A percentile compares a stretch with the other conserved stretches of the same genome.
Evolutionary conservation across 2,797 vertebrate species (phyloP).

Genomic region (Mormyrops attenuatus): DNA sequence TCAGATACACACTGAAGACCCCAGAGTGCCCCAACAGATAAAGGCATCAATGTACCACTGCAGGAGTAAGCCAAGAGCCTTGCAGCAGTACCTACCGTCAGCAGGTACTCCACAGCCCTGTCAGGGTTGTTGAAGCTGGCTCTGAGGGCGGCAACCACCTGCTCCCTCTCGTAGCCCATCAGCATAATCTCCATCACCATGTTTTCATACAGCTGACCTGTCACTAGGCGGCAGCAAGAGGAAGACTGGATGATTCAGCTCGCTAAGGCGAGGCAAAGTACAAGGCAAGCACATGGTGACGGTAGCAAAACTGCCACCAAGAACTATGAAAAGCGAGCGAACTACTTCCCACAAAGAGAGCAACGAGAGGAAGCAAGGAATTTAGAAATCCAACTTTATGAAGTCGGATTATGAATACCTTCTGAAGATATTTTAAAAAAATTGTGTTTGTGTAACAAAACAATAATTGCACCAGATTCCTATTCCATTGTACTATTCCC

Average conservation of each 20-base stretch:
- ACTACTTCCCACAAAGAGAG: not conserved
- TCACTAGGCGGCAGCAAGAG: slow-evolving; percentile 61
- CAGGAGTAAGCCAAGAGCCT: not conserved
- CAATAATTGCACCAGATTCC: not conserved
- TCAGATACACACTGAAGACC: not conserved
- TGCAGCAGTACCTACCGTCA: slow-evolving; percentile 65
- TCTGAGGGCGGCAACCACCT: slow-evolving; percentile 85
- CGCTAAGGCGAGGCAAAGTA: not conserved
- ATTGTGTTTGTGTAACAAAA: not conserved
- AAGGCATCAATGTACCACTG: not conserved
- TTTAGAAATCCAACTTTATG: not conserved
- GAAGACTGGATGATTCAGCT: not conserved
- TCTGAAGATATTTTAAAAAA: not conserved
- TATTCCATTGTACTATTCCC: not conserved
- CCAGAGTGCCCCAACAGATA: not conserved
- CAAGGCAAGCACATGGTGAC: not conserved
- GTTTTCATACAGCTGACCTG: slow-evolving; percentile 88
- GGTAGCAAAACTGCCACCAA: not conserved
- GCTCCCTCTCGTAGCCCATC: slow-evolving; percentile 91
- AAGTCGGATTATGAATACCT: not conserved
- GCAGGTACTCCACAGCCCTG: slow-evolving; percentile 91
- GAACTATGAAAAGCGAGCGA: not conserved
- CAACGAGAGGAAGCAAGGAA: not conserved
- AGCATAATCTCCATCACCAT: slow-evolving; percentile 98
- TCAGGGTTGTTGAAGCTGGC: slow-evolving; percentile 98